A percentile compares a stretch with the other conserved stretches of the same genome.
Conservation (phyloP, 2,113 vertebrate species). For the Balaeniceps rex region DNA sequence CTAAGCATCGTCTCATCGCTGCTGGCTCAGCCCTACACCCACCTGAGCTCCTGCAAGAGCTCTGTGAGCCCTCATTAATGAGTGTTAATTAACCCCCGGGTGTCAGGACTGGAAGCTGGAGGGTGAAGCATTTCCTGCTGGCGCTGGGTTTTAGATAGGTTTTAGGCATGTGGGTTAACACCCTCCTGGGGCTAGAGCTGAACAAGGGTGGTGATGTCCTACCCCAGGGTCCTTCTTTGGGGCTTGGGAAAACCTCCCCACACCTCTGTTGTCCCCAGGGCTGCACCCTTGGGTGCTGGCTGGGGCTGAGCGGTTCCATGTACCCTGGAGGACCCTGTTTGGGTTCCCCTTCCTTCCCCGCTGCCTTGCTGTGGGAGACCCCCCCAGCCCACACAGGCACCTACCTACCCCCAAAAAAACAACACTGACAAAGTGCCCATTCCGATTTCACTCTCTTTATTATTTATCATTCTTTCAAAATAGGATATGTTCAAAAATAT, state of each 20-base stretch:
- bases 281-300: not conserved
- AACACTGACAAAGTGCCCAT: not conserved
- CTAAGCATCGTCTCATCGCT: rapidly evolving
- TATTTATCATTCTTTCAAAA: constrained; percentile 71
- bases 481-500: constrained; percentile 74
- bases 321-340: not conserved
- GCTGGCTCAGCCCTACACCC: not conserved
- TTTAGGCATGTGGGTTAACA: not conserved
- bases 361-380: not conserved
- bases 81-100: not conserved
- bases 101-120: not conserved
- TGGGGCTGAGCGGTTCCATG: not conserved
- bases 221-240: not conserved
- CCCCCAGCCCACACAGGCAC: not conserved
- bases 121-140: not conserved
- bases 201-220: not conserved
- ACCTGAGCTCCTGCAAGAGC: not conserved
- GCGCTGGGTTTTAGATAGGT: not conserved
- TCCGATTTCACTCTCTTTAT: constrained; percentile 65
- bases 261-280: rapidly evolving
- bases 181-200: not conserved
- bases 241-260: not conserved
- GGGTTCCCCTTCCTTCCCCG: not conserved
- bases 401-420: not conserved
- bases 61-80: not conserved